Conservation (phyloP, 1,140 invertebrate species). For the Drosophila sp. region DNA sequence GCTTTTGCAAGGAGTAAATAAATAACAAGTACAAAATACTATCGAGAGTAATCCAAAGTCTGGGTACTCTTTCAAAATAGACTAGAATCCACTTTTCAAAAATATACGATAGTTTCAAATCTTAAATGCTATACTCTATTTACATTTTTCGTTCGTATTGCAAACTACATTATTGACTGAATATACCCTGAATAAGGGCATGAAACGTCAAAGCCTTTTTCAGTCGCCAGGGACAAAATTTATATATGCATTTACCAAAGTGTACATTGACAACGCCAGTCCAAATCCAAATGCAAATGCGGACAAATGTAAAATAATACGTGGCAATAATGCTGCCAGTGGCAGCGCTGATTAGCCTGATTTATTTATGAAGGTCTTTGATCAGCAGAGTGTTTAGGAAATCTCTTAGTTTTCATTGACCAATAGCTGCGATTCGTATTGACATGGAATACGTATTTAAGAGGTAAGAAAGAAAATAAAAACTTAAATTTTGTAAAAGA, state of each 20-base stretch:
- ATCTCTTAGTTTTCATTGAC: not conserved
- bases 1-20: slow-evolving; percentile 72
- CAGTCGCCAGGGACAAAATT: slow-evolving; percentile 43
- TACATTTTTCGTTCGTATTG: too few relatives aligned
- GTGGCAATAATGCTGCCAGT: slow-evolving; percentile 75
- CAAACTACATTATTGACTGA: not conserved
- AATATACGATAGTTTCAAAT: too few relatives aligned
- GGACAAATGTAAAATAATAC: slow-evolving; percentile 77
- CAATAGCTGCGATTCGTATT: too few relatives aligned
- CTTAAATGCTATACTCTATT: too few relatives aligned
- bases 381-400: not conserved
- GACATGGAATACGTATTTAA: too few relatives aligned
- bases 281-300: slow-evolving; percentile 52
- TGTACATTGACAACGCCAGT: slow-evolving; percentile 44
- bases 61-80: slow-evolving; percentile 18
- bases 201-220: slow-evolving; percentile 15
- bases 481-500: too few relatives aligned
- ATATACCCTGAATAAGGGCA: not conserved
- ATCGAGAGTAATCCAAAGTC: not conserved
- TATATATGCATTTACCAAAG: slow-evolving; percentile 56
- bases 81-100: too few relatives aligned
- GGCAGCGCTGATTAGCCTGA: slow-evolving; percentile 72
- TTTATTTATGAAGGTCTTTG: slow-evolving; percentile 60
- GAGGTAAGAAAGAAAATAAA: too few relatives aligned
- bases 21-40: slow-evolving; percentile 55